These are phyloP conservation scores for Eumerus sabulonum DNA, from an alignment of 2,888 invertebrate species.

Conservation along the genomic window DNA sequence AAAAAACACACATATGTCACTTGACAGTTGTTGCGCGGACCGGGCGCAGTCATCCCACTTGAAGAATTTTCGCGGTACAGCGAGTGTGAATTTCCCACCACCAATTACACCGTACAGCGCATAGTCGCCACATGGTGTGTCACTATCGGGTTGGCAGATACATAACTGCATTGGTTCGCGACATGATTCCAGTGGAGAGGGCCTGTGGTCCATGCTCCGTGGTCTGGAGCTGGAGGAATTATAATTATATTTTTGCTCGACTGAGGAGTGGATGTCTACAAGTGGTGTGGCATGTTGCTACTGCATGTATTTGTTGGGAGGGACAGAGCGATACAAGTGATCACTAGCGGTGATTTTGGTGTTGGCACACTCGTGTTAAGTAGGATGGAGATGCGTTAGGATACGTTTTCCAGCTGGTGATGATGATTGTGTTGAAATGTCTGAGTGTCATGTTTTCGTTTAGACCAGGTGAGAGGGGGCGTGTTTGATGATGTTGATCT, in stretches of 20 bases:
- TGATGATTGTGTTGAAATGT: slow-evolving; percentile 53
- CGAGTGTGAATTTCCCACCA: slow-evolving; percentile 63
- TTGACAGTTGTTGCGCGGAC: slow-evolving; percentile 31
- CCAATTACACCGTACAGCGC: slow-evolving; percentile 8
- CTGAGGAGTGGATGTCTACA: slow-evolving; percentile 26
- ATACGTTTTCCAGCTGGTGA: slow-evolving; percentile 34
- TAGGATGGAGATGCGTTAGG: slow-evolving; percentile 59
- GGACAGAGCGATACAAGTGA: slow-evolving; percentile 46
- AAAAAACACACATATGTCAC: slow-evolving; percentile 63
- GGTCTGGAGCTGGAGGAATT: slow-evolving; percentile 31
- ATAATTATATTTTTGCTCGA: slow-evolving; percentile 23
- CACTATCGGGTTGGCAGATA: slow-evolving; percentile 45
- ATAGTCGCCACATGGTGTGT: slow-evolving; percentile 48
- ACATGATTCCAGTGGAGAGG: slow-evolving; percentile 41
- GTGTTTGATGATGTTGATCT: too few species aligned
- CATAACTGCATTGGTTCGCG: slow-evolving; percentile 56
- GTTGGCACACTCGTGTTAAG: slow-evolving; percentile 59
- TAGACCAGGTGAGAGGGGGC: background rate
- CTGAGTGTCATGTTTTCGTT: slow-evolving; percentile 45
- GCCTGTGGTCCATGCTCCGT: slow-evolving; percentile 7
- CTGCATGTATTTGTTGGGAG: slow-evolving; percentile 29
- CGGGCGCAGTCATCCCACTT: slow-evolving; percentile 42
- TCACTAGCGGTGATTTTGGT: slow-evolving; percentile 58
- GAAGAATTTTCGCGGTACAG: slow-evolving; percentile 30
- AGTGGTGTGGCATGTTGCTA: slow-evolving; percentile 23